These are phyloP conservation scores for Mandrillus leucophaeus DNA, from an alignment of 2,113 vertebrate genomes.

Conservation along the genomic window DNA sequence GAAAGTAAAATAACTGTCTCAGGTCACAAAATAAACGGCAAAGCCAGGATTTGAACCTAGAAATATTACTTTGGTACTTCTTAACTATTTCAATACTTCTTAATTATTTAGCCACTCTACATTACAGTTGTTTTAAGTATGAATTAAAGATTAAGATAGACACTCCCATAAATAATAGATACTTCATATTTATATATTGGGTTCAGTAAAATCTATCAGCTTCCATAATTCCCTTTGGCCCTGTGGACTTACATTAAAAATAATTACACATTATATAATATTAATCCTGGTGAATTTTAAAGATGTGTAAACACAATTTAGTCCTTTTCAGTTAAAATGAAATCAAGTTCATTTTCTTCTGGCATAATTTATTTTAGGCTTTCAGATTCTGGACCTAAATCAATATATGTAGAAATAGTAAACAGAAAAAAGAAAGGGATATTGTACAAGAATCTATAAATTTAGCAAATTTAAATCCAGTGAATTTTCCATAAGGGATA, in stretches of 20 bases:
- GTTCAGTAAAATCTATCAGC: background rate
- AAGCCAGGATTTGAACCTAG: background rate
- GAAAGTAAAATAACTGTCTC: background rate
- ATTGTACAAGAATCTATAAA: constrained; percentile 5
- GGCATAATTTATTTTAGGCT: constrained; percentile 32
- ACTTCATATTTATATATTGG: background rate
- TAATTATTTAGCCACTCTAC: background rate
- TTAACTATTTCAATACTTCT: background rate
- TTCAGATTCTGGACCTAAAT: background rate
- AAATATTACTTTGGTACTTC: background rate
- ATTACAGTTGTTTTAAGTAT: background rate
- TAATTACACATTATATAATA: background rate
- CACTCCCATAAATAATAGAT: background rate
- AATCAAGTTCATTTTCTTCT: constrained; percentile 22
- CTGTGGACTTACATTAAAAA: background rate
- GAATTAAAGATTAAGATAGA: background rate
- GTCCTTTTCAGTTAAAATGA: background rate
- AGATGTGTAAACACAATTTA: background rate
- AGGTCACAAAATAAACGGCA: background rate
- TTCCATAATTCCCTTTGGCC: background rate
- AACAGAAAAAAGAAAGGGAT: background rate
- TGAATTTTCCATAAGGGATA: background rate
- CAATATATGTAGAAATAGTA: background rate
- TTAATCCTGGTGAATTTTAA: constrained; percentile 31
- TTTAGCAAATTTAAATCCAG: background rate